Evolutionary conservation across 2,113 vertebrate genomes (phyloP).

Genomic region (Muntiacus muntjak): DNA sequence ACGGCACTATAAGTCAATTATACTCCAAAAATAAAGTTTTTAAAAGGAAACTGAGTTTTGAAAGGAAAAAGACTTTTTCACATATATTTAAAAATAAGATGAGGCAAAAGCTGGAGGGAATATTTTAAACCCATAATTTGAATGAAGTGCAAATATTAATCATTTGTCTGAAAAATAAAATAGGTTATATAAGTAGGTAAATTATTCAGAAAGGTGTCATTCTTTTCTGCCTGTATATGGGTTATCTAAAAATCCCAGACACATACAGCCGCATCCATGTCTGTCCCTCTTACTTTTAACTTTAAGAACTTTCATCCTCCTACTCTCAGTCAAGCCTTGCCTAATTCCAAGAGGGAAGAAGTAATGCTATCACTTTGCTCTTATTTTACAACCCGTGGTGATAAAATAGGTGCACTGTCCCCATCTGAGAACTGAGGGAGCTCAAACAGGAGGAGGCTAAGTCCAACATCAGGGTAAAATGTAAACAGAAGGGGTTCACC

Average conservation of each 20-base stretch:
- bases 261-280: background rate
- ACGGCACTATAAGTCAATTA: background rate
- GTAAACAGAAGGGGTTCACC: background rate
- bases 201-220: constrained; percentile 3
- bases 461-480: background rate
- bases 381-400: background rate
- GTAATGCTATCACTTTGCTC: background rate
- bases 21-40: background rate
- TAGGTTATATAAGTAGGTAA: background rate
- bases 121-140: background rate
- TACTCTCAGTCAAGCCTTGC: background rate
- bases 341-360: background rate
- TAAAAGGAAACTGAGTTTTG: background rate
- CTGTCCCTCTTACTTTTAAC: background rate
- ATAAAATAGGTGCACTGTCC: background rate
- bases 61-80: background rate
- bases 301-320: background rate
- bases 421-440: background rate
- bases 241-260: background rate
- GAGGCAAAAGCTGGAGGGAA: background rate
- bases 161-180: constrained; percentile 6
- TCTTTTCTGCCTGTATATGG: background rate
- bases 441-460: background rate
- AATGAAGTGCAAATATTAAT: constrained; percentile 24
- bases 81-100: background rate